A percentile compares a stretch with the other conserved stretches of the same genome.
These are phyloP conservation scores for Oreochromis aureus DNA, from an alignment of 2,113 vertebrate species.

Conservation along the genomic window DNA sequence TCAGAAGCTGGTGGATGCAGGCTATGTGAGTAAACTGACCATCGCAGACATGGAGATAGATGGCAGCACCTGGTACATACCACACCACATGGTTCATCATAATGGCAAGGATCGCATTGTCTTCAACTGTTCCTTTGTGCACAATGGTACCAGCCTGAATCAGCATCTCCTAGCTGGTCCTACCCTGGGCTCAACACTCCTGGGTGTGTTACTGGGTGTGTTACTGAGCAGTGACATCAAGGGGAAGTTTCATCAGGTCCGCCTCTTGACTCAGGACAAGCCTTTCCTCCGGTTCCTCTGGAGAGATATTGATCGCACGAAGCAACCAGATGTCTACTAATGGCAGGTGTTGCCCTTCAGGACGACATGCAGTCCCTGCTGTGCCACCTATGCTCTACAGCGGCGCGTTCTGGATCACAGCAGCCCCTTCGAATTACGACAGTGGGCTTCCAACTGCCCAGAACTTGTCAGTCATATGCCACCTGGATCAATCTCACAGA, in stretches of 20 bases:
- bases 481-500: no score
- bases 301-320: accelerated
- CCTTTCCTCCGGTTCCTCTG: neutral
- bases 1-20: no score
- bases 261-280: neutral
- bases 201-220: no score
- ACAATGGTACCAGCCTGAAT: no score
- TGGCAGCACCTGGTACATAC: neutral
- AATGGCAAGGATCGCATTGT: no score
- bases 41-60: accelerated
- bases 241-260: neutral
- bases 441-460: no score
- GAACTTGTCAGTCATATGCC: no score
- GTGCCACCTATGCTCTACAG: neutral
- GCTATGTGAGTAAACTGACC: no score
- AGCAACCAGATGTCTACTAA: neutral
- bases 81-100: neutral
- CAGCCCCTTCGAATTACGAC: neutral
- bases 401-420: neutral
- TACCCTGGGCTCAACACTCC: no score
- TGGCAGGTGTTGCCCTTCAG: neutral
- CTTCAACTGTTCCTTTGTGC: no score
- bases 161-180: neutral
- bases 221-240: neutral
- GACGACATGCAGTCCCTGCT: neutral